phyloP scores from a whole-genome alignment of 1,140 invertebrate genomes.

The Trypoxylus dichotomus region DNA sequence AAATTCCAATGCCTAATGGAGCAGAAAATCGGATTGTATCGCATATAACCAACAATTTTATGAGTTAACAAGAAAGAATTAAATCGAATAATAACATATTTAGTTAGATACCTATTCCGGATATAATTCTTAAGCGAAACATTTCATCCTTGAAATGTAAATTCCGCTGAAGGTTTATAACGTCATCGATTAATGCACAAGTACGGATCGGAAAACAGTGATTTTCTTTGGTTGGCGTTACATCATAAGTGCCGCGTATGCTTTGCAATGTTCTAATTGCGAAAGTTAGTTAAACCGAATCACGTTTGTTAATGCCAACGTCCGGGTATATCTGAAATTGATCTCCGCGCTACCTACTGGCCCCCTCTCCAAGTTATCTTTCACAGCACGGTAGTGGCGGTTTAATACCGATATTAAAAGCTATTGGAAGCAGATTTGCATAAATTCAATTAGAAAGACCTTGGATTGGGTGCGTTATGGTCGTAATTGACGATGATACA shows the following conservation, averaged over 20 bases:
- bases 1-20: too few species aligned
- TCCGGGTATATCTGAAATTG: neutral
- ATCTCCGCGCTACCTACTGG: neutral
- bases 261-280: neutral
- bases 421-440: neutral
- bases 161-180: neutral
- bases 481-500: neutral
- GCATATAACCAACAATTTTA: too few species aligned
- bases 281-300: neutral
- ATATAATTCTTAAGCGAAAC: neutral
- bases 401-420: neutral
- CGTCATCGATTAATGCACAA: neutral
- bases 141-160: neutral
- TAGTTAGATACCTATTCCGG: neutral
- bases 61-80: too few species aligned
- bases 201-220: neutral
- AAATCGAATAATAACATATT: neutral
- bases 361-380: neutral
- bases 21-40: too few species aligned
- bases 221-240: neutral
- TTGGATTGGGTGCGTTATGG: neutral
- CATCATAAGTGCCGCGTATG: neutral
- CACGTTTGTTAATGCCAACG: neutral
- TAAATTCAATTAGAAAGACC: neutral
- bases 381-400: neutral